Conservation (phyloP, 35 echinoderm and acorn worm genomes). For the Diadema setosum region DNA sequence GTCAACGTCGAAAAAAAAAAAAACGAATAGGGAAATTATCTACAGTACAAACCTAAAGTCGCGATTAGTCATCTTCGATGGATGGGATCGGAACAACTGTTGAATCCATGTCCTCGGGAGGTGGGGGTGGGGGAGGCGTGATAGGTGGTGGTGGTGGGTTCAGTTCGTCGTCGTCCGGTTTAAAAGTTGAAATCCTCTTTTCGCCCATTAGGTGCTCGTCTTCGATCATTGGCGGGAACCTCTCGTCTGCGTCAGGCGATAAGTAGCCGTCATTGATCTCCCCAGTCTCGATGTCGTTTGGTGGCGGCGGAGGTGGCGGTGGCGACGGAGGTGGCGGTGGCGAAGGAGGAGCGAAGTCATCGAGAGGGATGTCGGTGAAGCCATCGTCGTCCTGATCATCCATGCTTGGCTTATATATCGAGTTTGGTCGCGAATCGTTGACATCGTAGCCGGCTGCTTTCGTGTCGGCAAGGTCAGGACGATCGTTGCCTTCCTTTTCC, state of each 20-base stretch:
- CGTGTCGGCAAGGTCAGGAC: neutral
- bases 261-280: conserved; percentile 6
- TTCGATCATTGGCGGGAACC: neutral
- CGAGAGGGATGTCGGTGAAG: neutral
- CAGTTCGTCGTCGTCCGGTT: neutral
- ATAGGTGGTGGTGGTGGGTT: neutral
- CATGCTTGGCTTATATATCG: neutral
- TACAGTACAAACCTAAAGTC: no score
- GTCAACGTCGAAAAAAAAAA: no score
- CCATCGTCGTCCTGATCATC: neutral
- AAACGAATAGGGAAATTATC: no score
- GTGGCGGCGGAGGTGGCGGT: neutral
- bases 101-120: neutral
- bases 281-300: neutral
- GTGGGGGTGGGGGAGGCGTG: neutral
- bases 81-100: neutral
- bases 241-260: neutral
- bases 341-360: neutral
- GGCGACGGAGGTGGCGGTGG: neutral
- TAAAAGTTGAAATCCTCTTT: neutral
- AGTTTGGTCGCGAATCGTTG: neutral
- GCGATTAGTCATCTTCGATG: neutral
- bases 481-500: neutral
- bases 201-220: neutral
- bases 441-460: neutral